Evolutionary conservation across 2,113 vertebrate genomes (phyloP), one percentile per base, ranked within the genome.

Genomic region (Plecturocebus donacophilus): DNA sequence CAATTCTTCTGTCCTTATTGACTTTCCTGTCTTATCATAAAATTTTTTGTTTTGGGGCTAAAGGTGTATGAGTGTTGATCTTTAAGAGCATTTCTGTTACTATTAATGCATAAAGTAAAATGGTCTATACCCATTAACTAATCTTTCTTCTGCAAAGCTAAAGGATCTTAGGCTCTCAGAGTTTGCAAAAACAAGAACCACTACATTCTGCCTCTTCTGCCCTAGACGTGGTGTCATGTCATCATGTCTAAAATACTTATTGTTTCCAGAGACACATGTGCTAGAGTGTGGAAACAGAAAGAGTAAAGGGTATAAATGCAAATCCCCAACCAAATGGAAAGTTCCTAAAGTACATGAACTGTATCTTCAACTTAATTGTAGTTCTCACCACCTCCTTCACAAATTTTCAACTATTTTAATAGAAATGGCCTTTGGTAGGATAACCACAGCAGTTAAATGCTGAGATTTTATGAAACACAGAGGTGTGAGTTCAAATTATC

Each of bases 271-370:
- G 12, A 61, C 12, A 71, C 12, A 52, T 32, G 16, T 23, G 25
- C 38, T 21, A 32, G 38, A 58, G 3, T 54, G 2, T 49, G 16
- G 19, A 27, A 2, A 8, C 25, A 21, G 27, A 81, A 49, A 21
- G 68, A 52, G 5, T 14, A 35, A 1, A 10, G 25, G 35, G 6
- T 30, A 1, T 23, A 6, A 54, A 30, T 16, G 0, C 2, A 40
- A 30, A 6, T 4, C 16, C 45, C 40, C 2, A 23, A n/a, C 21
- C 12, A 56, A 45, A 52, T 19, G 3, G 21, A 71, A 77, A 58
- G 21, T 56, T 77, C n/a, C 21, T 73, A 17, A 52, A 35, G 10
- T 61, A 5, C n/a, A 81, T 27, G 17, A 30, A 30, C n/a, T 20
- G 4, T 49, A 8, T 20, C 45, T 27, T n/a, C 30, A 42, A 47